A percentile compares a stretch with the other conserved stretches of the same genome.
These are phyloP conservation scores for Rhineura floridana DNA, from an alignment of 2,113 vertebrate species.

Conservation along the genomic window DNA sequence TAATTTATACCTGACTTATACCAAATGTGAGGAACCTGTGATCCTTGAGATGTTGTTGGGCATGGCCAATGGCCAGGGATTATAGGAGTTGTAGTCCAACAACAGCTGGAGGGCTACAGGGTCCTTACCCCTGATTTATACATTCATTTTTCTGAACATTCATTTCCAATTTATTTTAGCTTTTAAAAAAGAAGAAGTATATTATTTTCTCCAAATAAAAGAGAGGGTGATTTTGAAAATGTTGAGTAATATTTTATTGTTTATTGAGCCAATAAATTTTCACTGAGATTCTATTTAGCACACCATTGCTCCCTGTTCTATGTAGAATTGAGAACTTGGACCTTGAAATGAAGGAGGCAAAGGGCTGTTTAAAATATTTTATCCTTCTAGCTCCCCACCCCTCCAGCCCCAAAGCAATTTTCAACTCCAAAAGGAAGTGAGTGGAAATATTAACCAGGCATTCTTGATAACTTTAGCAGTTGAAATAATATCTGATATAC, in stretches of 20 bases:
- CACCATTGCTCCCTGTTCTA: neutral
- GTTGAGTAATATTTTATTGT: neutral
- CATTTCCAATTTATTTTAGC: neutral
- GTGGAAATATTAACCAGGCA: neutral
- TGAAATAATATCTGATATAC: neutral
- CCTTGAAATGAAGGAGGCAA: neutral
- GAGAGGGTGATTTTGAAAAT: conserved; percentile 9
- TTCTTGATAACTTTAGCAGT: neutral
- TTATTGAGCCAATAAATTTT: neutral
- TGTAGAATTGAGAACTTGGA: neutral
- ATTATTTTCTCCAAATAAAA: conserved; percentile 20
- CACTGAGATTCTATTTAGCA: neutral
- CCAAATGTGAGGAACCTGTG: too few relatives aligned
- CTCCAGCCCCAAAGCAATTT: neutral
- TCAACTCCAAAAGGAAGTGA: neutral
- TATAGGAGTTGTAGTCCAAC: too few relatives aligned
- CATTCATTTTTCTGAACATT: conserved; percentile 1
- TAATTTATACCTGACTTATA: too few relatives aligned
- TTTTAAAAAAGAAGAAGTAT: neutral
- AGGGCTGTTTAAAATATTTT: neutral
- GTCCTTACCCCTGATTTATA: too few relatives aligned
- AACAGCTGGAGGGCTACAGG: too few relatives aligned
- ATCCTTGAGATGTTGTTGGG: too few relatives aligned
- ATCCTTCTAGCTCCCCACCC: neutral
- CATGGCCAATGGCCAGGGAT: too few relatives aligned